A percentile compares a stretch with the other conserved stretches of the same genome.
These are phyloP conservation scores for Neuroterus valhalla DNA, from an alignment of 1,140 invertebrate genomes.

Conservation along the genomic window DNA sequence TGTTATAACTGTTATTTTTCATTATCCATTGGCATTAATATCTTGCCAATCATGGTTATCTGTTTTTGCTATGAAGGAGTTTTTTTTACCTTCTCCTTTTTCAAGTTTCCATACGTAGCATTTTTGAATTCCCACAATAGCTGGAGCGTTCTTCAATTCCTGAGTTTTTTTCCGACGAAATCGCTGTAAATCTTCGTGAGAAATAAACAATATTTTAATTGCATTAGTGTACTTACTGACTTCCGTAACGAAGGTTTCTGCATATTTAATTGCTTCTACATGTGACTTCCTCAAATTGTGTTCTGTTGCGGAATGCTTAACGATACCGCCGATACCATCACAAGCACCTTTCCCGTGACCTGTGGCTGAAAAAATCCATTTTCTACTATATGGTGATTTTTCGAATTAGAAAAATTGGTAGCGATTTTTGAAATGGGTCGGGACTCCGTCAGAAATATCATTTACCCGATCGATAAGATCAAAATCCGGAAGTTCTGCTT, in stretches of 20 bases:
- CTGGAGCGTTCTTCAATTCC: no score
- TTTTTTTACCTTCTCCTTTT: no score
- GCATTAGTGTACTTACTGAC: neutral
- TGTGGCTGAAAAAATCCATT: slow-evolving; percentile 13
- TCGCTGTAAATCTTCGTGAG: neutral
- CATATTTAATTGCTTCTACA: neutral
- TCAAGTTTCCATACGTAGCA: neutral
- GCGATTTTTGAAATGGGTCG: neutral
- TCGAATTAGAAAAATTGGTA: no score
- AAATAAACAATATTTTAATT: slow-evolving; percentile 3
- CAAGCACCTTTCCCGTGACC: no score
- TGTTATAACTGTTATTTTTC: no score
- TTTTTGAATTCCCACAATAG: neutral
- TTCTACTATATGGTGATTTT: neutral
- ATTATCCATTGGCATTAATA: no score
- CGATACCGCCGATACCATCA: no score
- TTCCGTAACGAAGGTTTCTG: neutral
- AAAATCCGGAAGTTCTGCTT: neutral
- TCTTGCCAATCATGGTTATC: no score
- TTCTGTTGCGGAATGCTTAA: no score
- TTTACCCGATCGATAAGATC: no score
- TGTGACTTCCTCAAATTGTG: neutral
- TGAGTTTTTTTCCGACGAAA: neutral
- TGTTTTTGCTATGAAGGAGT: no score
- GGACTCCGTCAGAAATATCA: neutral